These are phyloP conservation scores for Orthonevra nobilis DNA, from an alignment of 2,888 invertebrate species.

Conservation along the genomic window DNA sequence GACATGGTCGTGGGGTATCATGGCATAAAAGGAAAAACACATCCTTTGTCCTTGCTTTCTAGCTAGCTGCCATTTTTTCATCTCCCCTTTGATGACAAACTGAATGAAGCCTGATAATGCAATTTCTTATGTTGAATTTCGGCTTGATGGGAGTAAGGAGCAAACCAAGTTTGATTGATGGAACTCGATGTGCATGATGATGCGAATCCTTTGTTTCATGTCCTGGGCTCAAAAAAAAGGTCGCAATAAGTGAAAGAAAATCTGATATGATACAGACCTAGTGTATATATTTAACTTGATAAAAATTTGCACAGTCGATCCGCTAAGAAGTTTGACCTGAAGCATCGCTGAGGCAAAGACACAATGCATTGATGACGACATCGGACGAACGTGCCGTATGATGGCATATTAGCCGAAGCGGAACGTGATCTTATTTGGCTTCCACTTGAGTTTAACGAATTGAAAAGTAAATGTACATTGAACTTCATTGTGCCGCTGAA, in stretches of 20 bases:
- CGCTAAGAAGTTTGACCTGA: conserved; percentile 4
- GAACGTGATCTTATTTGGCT: conserved; percentile 57
- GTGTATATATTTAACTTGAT: conserved; percentile 12
- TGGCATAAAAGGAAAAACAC: conserved; percentile 13
- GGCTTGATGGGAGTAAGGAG: conserved; percentile 3
- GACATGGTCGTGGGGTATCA: conserved; percentile 15
- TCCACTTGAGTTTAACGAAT: conserved; percentile 58
- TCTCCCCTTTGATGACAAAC: too few relatives aligned
- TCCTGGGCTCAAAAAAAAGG: not conserved
- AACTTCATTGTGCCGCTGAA: conserved; percentile 38
- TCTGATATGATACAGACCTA: too few relatives aligned
- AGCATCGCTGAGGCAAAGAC: not conserved
- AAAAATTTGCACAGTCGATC: not conserved
- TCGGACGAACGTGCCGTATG: not conserved
- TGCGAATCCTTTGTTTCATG: not conserved
- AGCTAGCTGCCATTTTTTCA: too few relatives aligned
- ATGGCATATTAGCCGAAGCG: conserved; percentile 40
- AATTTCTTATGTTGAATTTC: conserved; percentile 32
- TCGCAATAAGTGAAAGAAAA: too few relatives aligned
- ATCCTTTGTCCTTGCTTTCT: not conserved
- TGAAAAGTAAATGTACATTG: conserved; percentile 51
- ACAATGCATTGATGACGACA: not conserved
- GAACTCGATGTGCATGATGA: not conserved
- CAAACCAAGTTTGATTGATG: conserved; percentile 5
- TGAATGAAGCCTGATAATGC: conserved; percentile 25